phyloP scores from a whole-genome alignment of 2,113 vertebrate genomes.

The Thamnophis sirtalis region DNA sequence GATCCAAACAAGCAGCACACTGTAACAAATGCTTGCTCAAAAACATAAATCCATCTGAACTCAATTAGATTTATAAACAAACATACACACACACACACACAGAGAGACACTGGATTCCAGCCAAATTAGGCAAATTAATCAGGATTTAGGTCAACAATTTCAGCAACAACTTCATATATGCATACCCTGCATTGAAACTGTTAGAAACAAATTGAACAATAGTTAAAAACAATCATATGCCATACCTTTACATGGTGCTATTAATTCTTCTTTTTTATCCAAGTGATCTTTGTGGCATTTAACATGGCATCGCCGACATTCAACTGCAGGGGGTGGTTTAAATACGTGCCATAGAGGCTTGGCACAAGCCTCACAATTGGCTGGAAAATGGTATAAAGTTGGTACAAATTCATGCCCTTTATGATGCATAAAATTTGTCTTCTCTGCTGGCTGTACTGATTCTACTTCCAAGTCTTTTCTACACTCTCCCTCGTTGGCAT shows the following conservation, averaged over 20 bases:
- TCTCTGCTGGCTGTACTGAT: slow-evolving; percentile 85
- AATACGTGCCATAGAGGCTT: slow-evolving; percentile 98
- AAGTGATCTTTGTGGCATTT: slow-evolving; percentile 99
- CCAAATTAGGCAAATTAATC: neutral
- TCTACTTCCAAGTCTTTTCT: slow-evolving; percentile 92
- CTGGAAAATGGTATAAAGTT: slow-evolving; percentile 95
- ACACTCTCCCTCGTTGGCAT: slow-evolving; percentile 98
- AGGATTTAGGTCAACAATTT: neutral
- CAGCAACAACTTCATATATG: neutral
- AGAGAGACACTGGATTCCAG: neutral
- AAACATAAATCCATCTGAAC: neutral
- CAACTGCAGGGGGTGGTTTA: slow-evolving; percentile 92
- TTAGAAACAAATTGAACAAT: neutral
- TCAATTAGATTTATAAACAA: neutral
- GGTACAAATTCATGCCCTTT: slow-evolving; percentile 99
- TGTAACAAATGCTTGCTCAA: neutral
- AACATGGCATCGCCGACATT: slow-evolving; percentile 95
- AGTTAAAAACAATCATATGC: rapidly evolving
- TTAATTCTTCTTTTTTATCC: slow-evolving; percentile 97
- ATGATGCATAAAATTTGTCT: slow-evolving; percentile 91
- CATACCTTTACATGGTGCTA: slow-evolving; percentile 97
- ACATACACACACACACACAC: neutral
- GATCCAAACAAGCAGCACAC: neutral
- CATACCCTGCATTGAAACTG: neutral
- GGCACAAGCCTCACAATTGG: slow-evolving; percentile 97